phyloP scores from a whole-genome alignment of 2,113 vertebrate genomes.

The Sterrhoptilus dennistouni region DNA sequence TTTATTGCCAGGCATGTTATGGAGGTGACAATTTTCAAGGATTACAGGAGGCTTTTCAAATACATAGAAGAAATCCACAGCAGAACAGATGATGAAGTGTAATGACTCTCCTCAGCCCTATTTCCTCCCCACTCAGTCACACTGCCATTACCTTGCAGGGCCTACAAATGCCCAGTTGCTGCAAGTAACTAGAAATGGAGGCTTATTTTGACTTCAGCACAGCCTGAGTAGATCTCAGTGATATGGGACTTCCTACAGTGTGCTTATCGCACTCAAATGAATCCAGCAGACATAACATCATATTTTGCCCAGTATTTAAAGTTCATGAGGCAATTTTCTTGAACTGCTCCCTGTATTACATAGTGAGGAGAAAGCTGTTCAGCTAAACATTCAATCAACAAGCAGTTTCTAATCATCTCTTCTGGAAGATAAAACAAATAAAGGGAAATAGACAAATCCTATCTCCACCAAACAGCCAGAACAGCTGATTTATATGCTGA shows the following conservation, averaged over 20 bases:
- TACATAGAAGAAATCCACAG: neutral
- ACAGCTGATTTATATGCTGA: neutral
- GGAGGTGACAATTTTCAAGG: neutral
- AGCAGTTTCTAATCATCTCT: neutral
- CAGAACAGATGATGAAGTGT: neutral
- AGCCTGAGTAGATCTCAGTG: neutral
- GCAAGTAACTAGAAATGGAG: neutral
- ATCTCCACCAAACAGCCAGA: neutral
- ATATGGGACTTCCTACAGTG: neutral
- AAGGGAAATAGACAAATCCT: neutral
- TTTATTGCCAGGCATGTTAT: neutral
- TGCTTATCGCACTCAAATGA: neutral
- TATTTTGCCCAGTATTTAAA: slow-evolving; percentile 22
- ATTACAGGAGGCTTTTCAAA: neutral
- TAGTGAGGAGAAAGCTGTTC: neutral
- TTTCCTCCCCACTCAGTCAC: neutral
- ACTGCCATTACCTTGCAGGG: neutral
- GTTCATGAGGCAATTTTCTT: slow-evolving; percentile 29
- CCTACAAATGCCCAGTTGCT: neutral
- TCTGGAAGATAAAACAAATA: slow-evolving; percentile 43
- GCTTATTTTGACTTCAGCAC: slow-evolving; percentile 10
- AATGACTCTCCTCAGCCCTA: neutral
- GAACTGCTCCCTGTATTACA: neutral
- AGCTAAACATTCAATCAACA: slow-evolving; percentile 4
- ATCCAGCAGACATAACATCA: neutral